Evolutionary conservation across 2,888 invertebrate species (phyloP).

Genomic region (Gnatocerus cornutus): DNA sequence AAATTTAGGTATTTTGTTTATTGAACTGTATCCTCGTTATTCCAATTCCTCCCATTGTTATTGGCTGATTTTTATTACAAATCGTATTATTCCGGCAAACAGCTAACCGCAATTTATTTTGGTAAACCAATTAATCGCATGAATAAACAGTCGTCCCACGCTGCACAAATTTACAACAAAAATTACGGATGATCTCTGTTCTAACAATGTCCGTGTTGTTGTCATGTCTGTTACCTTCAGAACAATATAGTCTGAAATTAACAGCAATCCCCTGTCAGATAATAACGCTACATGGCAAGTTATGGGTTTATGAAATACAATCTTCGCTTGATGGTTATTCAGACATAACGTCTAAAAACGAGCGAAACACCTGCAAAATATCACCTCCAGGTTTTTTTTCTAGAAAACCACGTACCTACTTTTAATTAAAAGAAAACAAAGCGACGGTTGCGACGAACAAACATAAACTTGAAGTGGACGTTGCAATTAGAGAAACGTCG

Average conservation of each 20-base stretch:
- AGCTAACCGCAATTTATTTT: slow-evolving; percentile 5
- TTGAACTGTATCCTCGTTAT: no score
- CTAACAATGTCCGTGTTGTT: slow-evolving; percentile 1
- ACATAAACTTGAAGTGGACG: slow-evolving; percentile 2
- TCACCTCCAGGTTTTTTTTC: background rate
- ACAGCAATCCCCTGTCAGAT: slow-evolving; percentile 33
- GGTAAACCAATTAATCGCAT: background rate
- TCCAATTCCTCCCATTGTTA: no score
- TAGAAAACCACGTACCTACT: background rate
- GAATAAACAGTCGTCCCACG: background rate
- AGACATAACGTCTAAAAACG: background rate
- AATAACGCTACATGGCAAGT: slow-evolving; percentile 7
- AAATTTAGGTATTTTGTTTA: no score
- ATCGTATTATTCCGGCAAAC: background rate
- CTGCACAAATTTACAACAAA: no score
- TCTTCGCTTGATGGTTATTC: no score
- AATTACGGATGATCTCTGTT: no score
- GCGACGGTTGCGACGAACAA: slow-evolving; percentile 9
- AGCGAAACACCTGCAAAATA: background rate
- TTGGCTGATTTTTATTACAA: no score
- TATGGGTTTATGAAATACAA: slow-evolving; percentile 21
- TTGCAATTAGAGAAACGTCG: slow-evolving; percentile 10
- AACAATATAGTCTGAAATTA: slow-evolving; percentile 31
- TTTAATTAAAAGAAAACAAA: slow-evolving; percentile 23
- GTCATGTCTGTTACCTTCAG: slow-evolving; percentile 17